Base-by-base conservation (phyloP, 2,888 invertebrate species). In the Sthenelais limicola region DNA sequence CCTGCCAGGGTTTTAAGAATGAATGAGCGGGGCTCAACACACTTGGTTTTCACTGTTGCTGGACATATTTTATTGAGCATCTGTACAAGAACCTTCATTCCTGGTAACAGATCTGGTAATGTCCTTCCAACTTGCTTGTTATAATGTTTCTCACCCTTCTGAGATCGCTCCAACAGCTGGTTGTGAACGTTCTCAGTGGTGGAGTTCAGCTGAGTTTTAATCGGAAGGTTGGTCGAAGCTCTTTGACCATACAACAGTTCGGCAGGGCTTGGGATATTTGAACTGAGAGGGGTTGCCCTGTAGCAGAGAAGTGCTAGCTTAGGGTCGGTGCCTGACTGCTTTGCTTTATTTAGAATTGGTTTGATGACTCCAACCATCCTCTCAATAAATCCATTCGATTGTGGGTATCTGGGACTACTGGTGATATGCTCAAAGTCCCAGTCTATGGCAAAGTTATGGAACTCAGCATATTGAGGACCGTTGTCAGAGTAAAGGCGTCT, bases 401-500 rank as follows among this genome's bases (percentile, higher is more conserved):
- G n/a, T n/a, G n/a, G n/a, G n/a, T n/a, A n/a, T n/a, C n/a, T n/a
- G n/a, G n/a, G n/a, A n/a, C n/a, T n/a, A 21, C 9, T 15, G 18
- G 52, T 52, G 24, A 52, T 52, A 24, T 52, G 52, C 21, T 52
- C 21, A 9, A 52, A 52, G 15, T 21, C 52, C 52, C 52, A 52
- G 9, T 52, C 21, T 21, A 18, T 21, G 21, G 52, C 52, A 52
- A 52, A 52, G 9, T 52, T 21, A 9, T 21, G 15, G 52, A 18
- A 52, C 52, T 52, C 15, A 15, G 9, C 24, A 52, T 52, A 52
- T 9, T 52, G 52, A 9, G 15, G 21, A 21, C 15, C 52, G 24
- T 52, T 52, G 21, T 52, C 52, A 21, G 15, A 18, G 24, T 18
- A n/a, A 18, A 9, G 21, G n/a, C 47, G n/a, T n/a, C n/a, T 43